A percentile compares a stretch with the other conserved stretches of the same genome.
phyloP scores from a whole-genome alignment of 2,113 vertebrate species.

The human region GRCh38 chr2:83015501-83016000 shows the following conservation, averaged over 20 bases:
- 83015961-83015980: not conserved
- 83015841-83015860: not conserved
- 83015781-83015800: not conserved
- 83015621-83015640: not conserved
- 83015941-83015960: not conserved
- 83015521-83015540: not conserved
- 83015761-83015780: not conserved
- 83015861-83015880: not conserved
- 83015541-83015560: fast-evolving
- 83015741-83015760: not conserved
- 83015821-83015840: not conserved
- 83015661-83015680: not conserved
- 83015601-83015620: not conserved
- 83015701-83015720: not conserved
- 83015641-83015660: not conserved
- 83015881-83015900: not conserved
- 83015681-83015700: not conserved
- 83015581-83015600: not conserved
- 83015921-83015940: not conserved
- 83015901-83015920: not conserved
- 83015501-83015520: not conserved
- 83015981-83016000: not conserved
- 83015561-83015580: not conserved
- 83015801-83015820: not conserved
- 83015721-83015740: not conserved